These are phyloP conservation scores for Erinaceus europaeus DNA, from an alignment of 2,113 vertebrate genomes.

Conservation along the genomic window DNA sequence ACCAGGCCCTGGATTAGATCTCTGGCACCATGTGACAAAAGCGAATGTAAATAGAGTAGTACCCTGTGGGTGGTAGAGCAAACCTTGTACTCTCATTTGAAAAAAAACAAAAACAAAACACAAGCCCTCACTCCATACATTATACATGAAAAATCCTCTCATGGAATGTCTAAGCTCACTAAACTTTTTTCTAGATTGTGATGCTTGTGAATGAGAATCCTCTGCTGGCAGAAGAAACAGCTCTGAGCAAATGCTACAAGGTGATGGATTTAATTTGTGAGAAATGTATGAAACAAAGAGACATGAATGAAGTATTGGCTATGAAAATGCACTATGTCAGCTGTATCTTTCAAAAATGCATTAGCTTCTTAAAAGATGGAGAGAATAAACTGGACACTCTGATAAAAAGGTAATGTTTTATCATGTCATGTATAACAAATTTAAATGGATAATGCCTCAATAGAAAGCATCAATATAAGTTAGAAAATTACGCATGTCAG, in stretches of 20 bases:
- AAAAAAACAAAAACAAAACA: too few relatives aligned
- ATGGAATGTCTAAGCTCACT: neutral
- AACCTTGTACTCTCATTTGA: too few relatives aligned
- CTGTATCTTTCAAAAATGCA: constrained; percentile 93
- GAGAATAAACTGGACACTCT: constrained; percentile 93
- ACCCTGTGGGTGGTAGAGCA: too few relatives aligned
- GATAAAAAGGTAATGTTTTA: constrained; percentile 87
- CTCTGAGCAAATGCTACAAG: constrained; percentile 90
- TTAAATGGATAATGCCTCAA: neutral
- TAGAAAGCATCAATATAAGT: neutral
- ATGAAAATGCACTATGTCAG: constrained; percentile 99
- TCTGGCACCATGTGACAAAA: too few relatives aligned
- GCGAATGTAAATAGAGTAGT: too few relatives aligned
- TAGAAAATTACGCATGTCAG: neutral
- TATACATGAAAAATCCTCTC: neutral
- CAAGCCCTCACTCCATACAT: neutral
- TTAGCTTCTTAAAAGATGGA: constrained; percentile 88
- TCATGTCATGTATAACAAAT: neutral
- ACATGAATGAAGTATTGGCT: constrained; percentile 99
- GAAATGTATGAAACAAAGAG: constrained; percentile 97
- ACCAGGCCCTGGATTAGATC: too few relatives aligned
- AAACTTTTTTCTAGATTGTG: constrained; percentile 86
- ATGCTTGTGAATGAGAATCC: constrained; percentile 95
- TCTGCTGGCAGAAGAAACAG: constrained; percentile 87
- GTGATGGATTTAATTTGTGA: constrained; percentile 98